Evolutionary conservation across 2,113 vertebrate genomes (phyloP).

Genomic region (Cisticola juncidis): DNA sequence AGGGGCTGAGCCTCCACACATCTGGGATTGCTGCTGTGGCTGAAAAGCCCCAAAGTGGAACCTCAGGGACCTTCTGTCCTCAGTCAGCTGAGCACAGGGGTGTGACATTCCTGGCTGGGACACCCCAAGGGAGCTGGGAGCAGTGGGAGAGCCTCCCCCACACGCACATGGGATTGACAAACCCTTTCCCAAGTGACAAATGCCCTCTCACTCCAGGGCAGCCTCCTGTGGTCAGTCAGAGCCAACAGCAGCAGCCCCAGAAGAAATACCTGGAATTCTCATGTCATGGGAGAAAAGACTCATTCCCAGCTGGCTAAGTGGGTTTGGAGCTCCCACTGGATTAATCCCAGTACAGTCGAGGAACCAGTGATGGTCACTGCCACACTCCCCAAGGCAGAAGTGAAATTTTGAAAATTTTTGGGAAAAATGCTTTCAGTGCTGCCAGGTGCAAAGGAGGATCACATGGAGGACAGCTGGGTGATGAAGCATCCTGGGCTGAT

Average conservation of each 20-base stretch:
- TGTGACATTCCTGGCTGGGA: neutral
- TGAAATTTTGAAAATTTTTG: rapidly evolving
- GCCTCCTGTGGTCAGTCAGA: neutral
- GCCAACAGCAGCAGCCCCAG: no score
- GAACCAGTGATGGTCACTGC: no score
- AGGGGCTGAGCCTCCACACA: neutral
- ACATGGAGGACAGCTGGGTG: rapidly evolving
- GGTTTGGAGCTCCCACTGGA: rapidly evolving
- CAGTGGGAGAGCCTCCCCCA: neutral
- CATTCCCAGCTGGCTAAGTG: neutral
- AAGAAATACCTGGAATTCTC: neutral
- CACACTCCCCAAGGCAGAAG: rapidly evolving
- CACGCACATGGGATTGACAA: rapidly evolving
- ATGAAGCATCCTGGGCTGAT: neutral
- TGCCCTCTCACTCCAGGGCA: neutral
- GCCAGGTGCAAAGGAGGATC: neutral
- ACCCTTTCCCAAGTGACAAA: neutral
- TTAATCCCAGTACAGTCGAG: neutral
- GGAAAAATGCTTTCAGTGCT: neutral
- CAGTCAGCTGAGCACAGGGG: rapidly evolving
- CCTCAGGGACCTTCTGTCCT: neutral
- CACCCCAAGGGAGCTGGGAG: neutral
- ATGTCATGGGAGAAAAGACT: rapidly evolving
- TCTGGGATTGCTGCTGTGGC: neutral
- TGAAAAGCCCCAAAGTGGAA: neutral